These are phyloP conservation scores for Epizoanthus ramosus DNA, from an alignment of 92 coral and sea anemone genomes.

Conservation along the genomic window DNA sequence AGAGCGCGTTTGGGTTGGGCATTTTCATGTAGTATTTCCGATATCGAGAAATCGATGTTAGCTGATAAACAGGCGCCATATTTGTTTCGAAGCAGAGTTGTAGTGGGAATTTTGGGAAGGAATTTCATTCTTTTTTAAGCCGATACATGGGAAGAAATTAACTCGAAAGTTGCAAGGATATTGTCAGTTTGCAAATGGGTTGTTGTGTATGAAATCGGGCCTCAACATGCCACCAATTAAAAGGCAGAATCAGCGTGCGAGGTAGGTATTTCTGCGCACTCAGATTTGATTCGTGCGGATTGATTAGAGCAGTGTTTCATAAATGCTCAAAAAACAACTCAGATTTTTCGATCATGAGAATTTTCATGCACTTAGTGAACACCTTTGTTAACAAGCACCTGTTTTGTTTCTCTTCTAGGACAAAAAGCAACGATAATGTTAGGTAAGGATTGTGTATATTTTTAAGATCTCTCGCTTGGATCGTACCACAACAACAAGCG, in stretches of 20 bases:
- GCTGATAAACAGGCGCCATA: constrained; percentile 42
- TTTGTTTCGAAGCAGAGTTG: constrained; percentile 30
- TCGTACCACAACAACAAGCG: not conserved
- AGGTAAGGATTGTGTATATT: constrained; percentile 6
- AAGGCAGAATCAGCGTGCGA: constrained; percentile 34
- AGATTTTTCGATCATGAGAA: not conserved
- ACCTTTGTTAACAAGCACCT: constrained; percentile 27
- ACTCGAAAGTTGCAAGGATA: constrained; percentile 10
- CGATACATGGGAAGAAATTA: not conserved
- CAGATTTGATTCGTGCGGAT: not conserved
- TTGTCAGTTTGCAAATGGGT: constrained; percentile 1
- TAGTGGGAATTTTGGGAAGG: constrained; percentile 7
- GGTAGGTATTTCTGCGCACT: constrained; percentile 10
- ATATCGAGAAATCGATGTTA: constrained; percentile 10
- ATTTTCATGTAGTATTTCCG: constrained; percentile 19
- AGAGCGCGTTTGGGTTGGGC: constrained; percentile 35
- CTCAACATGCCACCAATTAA: constrained; percentile 32
- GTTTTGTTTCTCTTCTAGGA: constrained; percentile 31
- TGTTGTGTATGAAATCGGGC: constrained; percentile 8
- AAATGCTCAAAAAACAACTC: not conserved
- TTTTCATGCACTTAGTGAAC: not conserved
- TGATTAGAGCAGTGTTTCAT: not conserved
- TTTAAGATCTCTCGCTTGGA: not conserved
- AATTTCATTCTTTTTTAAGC: not conserved
- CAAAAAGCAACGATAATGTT: constrained; percentile 35